phyloP scores from a whole-genome alignment of 2,797 vertebrate genomes.

The Gadopsis marmoratus region DNA sequence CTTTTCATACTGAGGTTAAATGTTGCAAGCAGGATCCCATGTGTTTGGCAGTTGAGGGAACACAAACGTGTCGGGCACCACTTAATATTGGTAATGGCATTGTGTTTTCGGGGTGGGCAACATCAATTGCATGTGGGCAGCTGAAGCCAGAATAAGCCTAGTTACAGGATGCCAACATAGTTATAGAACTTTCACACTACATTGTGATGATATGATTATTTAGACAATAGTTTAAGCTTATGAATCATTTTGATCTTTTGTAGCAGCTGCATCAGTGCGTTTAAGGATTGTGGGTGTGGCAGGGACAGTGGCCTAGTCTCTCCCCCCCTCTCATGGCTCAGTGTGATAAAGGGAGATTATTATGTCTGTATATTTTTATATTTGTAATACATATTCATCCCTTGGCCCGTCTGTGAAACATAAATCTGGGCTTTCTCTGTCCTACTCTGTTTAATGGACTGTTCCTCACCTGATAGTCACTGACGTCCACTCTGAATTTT shows the following conservation, averaged over 20 bases:
- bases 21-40: constrained; percentile 37
- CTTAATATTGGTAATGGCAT: not conserved
- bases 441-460: not conserved
- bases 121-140: not conserved
- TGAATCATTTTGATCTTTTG: not conserved
- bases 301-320: constrained; percentile 39
- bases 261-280: constrained; percentile 38
- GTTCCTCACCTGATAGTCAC: constrained; percentile 89
- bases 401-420: not conserved
- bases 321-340: constrained; percentile 11
- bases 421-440: not conserved
- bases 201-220: not conserved
- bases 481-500: constrained; percentile 80
- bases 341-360: not conserved
- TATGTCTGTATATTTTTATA: not conserved
- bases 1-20: constrained; percentile 58
- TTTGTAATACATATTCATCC: not conserved
- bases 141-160: not conserved
- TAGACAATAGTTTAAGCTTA: not conserved
- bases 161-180: not conserved
- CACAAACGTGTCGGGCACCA: constrained; percentile 17
- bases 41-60: constrained; percentile 19
- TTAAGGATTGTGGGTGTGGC: constrained; percentile 76
- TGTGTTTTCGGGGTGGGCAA: not conserved
- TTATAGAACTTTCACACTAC: not conserved